These are phyloP conservation scores for Porites rus DNA, from an alignment of 92 coral and sea anemone genomes.

Conservation along the genomic window DNA sequence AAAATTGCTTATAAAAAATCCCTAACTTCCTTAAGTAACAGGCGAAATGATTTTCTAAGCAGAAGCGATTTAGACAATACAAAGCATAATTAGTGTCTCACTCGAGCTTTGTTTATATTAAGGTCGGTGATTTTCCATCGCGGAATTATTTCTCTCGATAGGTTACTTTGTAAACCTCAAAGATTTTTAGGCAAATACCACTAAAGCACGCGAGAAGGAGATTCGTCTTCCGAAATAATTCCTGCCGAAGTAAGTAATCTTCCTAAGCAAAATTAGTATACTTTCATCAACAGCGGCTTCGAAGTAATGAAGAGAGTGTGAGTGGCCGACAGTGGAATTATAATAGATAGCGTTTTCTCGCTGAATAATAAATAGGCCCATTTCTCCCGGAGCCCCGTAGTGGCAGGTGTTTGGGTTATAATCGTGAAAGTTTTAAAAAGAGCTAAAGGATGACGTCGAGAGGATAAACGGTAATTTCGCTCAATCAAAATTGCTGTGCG, in stretches of 20 bases:
- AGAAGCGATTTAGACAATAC: slow-evolving; percentile 12
- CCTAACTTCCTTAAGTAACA: background rate
- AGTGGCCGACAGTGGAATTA: slow-evolving; percentile 36
- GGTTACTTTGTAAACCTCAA: background rate
- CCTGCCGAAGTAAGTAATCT: background rate
- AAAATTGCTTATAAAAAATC: background rate
- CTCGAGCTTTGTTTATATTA: slow-evolving; percentile 16
- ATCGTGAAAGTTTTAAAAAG: slow-evolving; percentile 10
- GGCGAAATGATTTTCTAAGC: background rate
- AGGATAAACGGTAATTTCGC: slow-evolving; percentile 43
- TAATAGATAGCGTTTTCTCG: slow-evolving; percentile 47
- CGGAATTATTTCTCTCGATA: background rate
- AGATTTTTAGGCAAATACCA: background rate
- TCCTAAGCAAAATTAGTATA: slow-evolving; percentile 37
- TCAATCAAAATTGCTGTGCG: slow-evolving; percentile 26
- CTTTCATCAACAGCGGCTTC: slow-evolving; percentile 10
- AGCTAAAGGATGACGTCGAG: slow-evolving; percentile 24
- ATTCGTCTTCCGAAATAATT: background rate
- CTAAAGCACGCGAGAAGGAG: background rate
- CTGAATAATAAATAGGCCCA: slow-evolving; percentile 34
- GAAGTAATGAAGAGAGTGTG: slow-evolving; percentile 19
- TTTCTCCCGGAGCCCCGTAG: background rate
- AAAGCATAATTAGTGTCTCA: slow-evolving; percentile 10
- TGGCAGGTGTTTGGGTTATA: slow-evolving; percentile 34
- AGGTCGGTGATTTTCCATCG: slow-evolving; percentile 1